phyloP scores from a whole-genome alignment of 2,113 vertebrate species.

The Gopherus flavomarginatus region DNA sequence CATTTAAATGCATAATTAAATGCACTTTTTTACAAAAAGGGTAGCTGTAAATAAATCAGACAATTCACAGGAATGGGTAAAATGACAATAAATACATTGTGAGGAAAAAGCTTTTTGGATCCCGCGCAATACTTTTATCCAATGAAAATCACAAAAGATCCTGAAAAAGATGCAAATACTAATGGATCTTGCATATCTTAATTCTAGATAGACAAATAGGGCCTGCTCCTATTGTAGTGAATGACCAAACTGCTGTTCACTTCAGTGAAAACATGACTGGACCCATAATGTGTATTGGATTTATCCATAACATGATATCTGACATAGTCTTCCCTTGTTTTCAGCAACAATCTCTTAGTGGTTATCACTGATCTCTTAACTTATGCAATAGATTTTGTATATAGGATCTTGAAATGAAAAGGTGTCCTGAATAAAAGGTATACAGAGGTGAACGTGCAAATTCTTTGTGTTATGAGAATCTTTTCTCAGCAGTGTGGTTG shows the following conservation, averaged over 20 bases:
- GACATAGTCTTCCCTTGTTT: neutral
- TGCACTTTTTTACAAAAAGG: slow-evolving; percentile 3
- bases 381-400: neutral
- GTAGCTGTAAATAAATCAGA: neutral
- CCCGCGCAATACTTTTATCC: neutral
- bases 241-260: neutral
- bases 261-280: neutral
- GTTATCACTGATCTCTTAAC: slow-evolving; percentile 18
- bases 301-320: neutral
- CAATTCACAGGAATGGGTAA: neutral
- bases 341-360: neutral
- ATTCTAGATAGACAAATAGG: neutral
- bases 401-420: neutral
- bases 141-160: neutral
- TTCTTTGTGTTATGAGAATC: slow-evolving; percentile 25
- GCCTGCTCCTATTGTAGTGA: neutral
- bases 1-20: slow-evolving; percentile 1
- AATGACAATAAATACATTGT: neutral
- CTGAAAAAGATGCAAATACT: neutral
- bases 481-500: slow-evolving; percentile 46
- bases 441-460: slow-evolving; percentile 34
- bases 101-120: neutral
- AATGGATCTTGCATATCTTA: neutral
- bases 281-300: neutral
- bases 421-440: slow-evolving; percentile 27